Evolutionary conservation across 37 sponge, comb jelly and placozoan genomes (phyloP).

Genomic region (Oopsacas minuta): DNA sequence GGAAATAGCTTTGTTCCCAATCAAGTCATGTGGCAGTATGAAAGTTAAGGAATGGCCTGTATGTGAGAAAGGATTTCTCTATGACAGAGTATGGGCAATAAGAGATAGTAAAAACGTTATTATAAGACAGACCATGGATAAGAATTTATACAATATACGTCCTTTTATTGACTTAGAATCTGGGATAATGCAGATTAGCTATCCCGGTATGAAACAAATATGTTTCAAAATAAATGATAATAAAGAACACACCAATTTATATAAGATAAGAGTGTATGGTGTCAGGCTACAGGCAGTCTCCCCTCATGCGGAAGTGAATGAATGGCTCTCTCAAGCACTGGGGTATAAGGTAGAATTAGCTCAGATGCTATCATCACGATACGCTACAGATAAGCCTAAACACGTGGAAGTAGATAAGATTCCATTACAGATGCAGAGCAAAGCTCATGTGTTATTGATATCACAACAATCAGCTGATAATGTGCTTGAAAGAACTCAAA

Average conservation of each 20-base stretch:
- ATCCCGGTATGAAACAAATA: neutral
- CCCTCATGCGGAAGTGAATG: neutral
- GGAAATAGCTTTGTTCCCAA: neutral
- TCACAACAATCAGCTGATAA: neutral
- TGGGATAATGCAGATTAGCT: constrained; percentile 19
- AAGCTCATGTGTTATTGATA: neutral
- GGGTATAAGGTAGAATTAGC: neutral
- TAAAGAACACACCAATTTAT: neutral
- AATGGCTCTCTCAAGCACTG: neutral
- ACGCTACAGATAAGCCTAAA: neutral
- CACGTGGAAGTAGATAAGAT: neutral
- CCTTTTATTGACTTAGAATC: constrained; percentile 40
- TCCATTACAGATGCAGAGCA: neutral
- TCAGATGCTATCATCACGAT: neutral
- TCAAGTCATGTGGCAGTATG: neutral
- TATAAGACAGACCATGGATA: constrained; percentile 63
- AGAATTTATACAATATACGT: constrained; percentile 33
- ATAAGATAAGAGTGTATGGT: neutral
- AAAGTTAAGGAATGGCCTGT: constrained; percentile 64
- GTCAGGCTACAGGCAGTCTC: neutral
- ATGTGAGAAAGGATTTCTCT: constrained; percentile 49
- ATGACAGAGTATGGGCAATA: constrained; percentile 62
- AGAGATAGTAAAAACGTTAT: neutral
- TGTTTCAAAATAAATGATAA: neutral
- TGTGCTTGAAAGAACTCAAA: neutral